Evolutionary conservation across 1,140 invertebrate species (phyloP).

Genomic region (Andricus grossulariae): DNA sequence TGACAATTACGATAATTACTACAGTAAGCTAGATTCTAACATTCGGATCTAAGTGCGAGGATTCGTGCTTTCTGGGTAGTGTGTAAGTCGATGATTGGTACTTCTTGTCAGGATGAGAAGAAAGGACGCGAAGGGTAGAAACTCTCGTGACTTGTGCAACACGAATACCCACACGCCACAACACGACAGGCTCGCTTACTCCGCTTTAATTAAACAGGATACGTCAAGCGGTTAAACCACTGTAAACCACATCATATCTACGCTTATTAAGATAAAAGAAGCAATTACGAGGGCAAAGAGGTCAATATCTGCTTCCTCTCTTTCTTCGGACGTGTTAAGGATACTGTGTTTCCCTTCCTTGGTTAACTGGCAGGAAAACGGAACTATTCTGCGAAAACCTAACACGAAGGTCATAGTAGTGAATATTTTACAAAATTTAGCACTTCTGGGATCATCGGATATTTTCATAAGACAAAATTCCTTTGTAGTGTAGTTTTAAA

Average conservation of each 20-base stretch:
- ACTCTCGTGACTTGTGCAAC: slow-evolving; percentile 16
- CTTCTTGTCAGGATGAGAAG: slow-evolving; percentile 9
- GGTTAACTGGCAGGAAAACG: neutral
- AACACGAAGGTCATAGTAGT: neutral
- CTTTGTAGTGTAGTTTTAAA: too few species aligned
- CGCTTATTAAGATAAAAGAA: slow-evolving; percentile 49
- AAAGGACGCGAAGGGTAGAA: slow-evolving; percentile 3
- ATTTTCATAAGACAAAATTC: too few species aligned
- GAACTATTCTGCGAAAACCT: slow-evolving; percentile 26
- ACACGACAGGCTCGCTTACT: slow-evolving; percentile 15
- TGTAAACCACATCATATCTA: slow-evolving; percentile 42
- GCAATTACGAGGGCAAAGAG: slow-evolving; percentile 43
- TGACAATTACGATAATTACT: slow-evolving; percentile 26
- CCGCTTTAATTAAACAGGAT: slow-evolving; percentile 42
- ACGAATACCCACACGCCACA: slow-evolving; percentile 17
- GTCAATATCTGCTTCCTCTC: slow-evolving; percentile 46
- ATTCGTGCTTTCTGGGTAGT: neutral
- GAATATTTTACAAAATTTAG: neutral
- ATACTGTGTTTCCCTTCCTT: neutral
- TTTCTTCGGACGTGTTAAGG: neutral
- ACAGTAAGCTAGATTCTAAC: slow-evolving; percentile 4
- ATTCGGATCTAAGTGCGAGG: neutral
- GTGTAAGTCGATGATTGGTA: slow-evolving; percentile 20
- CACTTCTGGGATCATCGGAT: too few species aligned
- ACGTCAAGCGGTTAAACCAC: slow-evolving; percentile 36